phyloP scores from a whole-genome alignment of 1,140 invertebrate species.

The Pseudomyrmex flavicornis region DNA sequence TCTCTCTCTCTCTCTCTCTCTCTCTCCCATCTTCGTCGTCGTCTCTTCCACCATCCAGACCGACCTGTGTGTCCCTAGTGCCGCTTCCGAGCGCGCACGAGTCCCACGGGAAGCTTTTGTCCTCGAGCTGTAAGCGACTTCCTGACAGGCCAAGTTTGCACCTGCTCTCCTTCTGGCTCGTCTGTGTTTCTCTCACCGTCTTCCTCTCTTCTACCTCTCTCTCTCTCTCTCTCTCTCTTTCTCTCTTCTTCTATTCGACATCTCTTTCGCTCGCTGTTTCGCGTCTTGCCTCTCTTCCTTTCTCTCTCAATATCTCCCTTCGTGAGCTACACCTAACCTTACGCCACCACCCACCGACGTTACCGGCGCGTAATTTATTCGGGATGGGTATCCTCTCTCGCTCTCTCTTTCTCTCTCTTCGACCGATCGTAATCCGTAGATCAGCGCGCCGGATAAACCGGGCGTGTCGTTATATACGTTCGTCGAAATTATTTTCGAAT shows the following conservation, averaged over 20 bases:
- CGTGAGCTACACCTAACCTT: constrained; percentile 71
- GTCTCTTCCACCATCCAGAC: constrained; percentile 70
- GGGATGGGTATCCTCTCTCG: constrained; percentile 57
- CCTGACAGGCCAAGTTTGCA: constrained; percentile 85
- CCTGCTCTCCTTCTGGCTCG: constrained; percentile 81
- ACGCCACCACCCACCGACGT: constrained; percentile 64
- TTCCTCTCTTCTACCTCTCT: constrained; percentile 48
- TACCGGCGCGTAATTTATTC: constrained; percentile 78
- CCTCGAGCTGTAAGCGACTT: constrained; percentile 85
- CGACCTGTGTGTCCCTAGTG: constrained; percentile 68
- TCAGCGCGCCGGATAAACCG: constrained; percentile 62
- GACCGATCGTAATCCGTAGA: constrained; percentile 72
- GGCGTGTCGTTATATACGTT: constrained; percentile 55
- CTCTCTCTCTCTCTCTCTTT: constrained; percentile 30
- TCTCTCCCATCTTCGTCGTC: constrained; percentile 67
- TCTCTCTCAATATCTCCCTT: constrained; percentile 54
- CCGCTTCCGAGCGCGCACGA: constrained; percentile 77
- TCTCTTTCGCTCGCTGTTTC: constrained; percentile 48
- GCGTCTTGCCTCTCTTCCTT: constrained; percentile 32
- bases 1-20: too few relatives aligned
- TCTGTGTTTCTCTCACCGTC: constrained; percentile 57
- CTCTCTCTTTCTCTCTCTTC: not conserved
- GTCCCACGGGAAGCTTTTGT: constrained; percentile 84
- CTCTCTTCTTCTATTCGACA: constrained; percentile 30
- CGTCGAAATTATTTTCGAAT: constrained; percentile 67